Evolutionary conservation across 2,113 vertebrate species (phyloP).

Genomic region (Montifringilla adamsi): DNA sequence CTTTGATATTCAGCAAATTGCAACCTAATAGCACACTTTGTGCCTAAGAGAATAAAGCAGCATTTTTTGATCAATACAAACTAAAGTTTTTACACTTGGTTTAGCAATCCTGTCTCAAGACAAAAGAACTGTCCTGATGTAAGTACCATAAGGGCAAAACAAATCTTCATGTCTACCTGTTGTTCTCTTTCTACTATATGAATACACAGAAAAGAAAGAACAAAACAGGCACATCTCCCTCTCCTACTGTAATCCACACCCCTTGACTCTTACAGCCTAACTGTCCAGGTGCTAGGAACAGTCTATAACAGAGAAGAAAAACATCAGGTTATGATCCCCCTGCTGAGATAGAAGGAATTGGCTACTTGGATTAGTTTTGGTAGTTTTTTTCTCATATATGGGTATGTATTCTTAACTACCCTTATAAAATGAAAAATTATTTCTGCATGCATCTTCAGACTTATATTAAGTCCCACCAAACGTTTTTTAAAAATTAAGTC

Average conservation of each 20-base stretch:
- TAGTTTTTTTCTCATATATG: neutral
- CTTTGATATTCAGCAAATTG: neutral
- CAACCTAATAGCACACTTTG: neutral
- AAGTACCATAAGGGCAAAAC: neutral
- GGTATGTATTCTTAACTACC: neutral
- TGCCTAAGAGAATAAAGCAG: neutral
- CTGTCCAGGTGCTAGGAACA: neutral
- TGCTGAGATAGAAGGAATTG: accelerated
- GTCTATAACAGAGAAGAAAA: neutral
- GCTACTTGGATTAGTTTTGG: neutral
- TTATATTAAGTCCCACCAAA: neutral
- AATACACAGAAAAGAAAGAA: neutral
- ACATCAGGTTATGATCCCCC: neutral
- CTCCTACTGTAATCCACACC: accelerated
- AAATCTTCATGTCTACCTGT: accelerated
- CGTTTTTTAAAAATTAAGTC: neutral
- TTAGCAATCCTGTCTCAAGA: neutral
- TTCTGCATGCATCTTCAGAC: neutral
- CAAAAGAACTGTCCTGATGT: neutral
- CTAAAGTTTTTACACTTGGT: neutral
- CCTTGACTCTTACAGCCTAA: accelerated
- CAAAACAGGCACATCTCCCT: neutral
- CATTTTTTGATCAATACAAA: neutral
- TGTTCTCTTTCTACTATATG: neutral
- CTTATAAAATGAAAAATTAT: neutral